Percentiles rank a stretch among this genome's conserved stretches.
phyloP scores from a whole-genome alignment of 2,888 invertebrate species.

The Apeira syringaria region DNA sequence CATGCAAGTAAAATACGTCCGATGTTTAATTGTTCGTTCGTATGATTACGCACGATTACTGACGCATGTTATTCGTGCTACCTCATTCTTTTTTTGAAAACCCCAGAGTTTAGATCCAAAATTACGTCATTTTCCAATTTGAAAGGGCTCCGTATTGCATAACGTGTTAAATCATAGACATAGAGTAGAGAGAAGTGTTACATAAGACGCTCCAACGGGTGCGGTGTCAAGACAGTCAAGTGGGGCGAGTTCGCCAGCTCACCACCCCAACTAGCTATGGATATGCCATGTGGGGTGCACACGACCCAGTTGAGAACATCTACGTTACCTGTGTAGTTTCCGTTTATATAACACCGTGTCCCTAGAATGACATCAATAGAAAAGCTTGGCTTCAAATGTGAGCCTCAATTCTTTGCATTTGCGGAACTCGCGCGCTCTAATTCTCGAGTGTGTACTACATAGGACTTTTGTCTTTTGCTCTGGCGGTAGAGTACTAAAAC shows the following conservation, averaged over 20 bases:
- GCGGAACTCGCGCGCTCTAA: too few species aligned
- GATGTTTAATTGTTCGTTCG: too few species aligned
- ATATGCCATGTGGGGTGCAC: not conserved
- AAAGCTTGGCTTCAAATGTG: slow-evolving; percentile 1
- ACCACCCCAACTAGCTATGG: slow-evolving; percentile 3
- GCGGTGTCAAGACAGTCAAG: slow-evolving; percentile 1
- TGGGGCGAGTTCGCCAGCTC: not conserved
- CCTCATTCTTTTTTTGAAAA: too few species aligned
- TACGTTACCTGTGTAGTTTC: not conserved
- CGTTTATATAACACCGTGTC: slow-evolving; percentile 25
- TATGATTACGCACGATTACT: too few species aligned
- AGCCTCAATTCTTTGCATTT: slow-evolving; percentile 1
- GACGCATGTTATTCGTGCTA: too few species aligned
- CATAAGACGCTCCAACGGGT: slow-evolving; percentile 4
- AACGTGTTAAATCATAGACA: slow-evolving; percentile 2
- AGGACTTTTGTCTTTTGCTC: too few species aligned
- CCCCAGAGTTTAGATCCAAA: too few species aligned
- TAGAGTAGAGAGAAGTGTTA: slow-evolving; percentile 1
- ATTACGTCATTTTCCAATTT: too few species aligned
- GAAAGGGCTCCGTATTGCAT: slow-evolving; percentile 1
- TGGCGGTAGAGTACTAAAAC: too few species aligned
- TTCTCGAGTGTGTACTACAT: too few species aligned
- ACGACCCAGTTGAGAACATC: slow-evolving; percentile 6
- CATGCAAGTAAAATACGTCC: too few species aligned
- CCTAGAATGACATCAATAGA: slow-evolving; percentile 19